Conservation (phyloP, 1,140 invertebrate species). For the Nomia melanderi region DNA sequence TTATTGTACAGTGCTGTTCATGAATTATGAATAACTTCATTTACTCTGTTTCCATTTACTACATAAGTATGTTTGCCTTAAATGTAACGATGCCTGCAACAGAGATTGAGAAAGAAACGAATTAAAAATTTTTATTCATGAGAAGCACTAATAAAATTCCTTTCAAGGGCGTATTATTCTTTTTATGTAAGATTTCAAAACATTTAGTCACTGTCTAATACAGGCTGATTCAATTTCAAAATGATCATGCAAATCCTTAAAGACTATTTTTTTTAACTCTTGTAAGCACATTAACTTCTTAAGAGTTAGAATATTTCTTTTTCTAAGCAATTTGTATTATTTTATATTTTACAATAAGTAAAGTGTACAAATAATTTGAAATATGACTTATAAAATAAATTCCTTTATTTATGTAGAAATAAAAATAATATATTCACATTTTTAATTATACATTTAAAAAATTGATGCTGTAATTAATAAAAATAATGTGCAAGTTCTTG, state of each 20-base stretch:
- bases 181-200: constrained; percentile 35
- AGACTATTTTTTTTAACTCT: constrained; percentile 35
- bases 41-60: neutral
- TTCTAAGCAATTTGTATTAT: constrained; percentile 38
- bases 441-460: constrained; percentile 41
- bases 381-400: constrained; percentile 56
- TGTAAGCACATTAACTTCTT: constrained; percentile 5
- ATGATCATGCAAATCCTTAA: constrained; percentile 28
- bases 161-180: constrained; percentile 38
- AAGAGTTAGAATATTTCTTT: constrained; percentile 3
- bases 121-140: neutral
- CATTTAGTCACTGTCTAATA: constrained; percentile 52
- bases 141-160: constrained; percentile 18
- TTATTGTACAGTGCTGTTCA: neutral
- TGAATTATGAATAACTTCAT: neutral
- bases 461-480: constrained; percentile 13
- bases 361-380: constrained; percentile 74
- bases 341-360: constrained; percentile 62
- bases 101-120: neutral
- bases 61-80: neutral
- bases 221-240: constrained; percentile 49
- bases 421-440: constrained; percentile 61
- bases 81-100: neutral
- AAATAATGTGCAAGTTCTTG: constrained; percentile 28
- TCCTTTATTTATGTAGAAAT: constrained; percentile 70